Evolutionary conservation across 2,113 vertebrate genomes (phyloP), one percentile per base, ranked within the genome.

Genomic region (Microcebus jonahi): DNA sequence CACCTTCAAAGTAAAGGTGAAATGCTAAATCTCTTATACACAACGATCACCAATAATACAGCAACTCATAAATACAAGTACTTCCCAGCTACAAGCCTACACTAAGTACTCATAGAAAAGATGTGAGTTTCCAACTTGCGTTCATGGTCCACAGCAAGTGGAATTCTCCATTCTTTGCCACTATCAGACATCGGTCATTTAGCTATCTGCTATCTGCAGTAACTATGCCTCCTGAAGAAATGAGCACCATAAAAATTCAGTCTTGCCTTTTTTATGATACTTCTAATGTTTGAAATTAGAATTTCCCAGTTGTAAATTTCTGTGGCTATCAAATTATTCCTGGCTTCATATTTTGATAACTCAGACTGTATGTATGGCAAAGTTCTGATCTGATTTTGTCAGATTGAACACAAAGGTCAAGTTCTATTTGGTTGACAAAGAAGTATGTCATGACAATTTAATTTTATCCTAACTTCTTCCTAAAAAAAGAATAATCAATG

Each of bases 401-500:
- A 87, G 48, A 3, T 84, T 53, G 71, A 79, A 89, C 20, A 92
- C 45, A 81, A n/a, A 86, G n/a, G 50, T 53, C 90, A 27, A 29
- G 0, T 27, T 91, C 61, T 67, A 80, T 27, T 59, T 53, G 34
- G n/a, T 27, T 29, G 42, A 57, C 65, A n/a, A 95, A 86, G 15
- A 88, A 93, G 14, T 77, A 45, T 80, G 23, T 67, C 81, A 81
- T 8, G 15, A 79, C 29, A 48, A 91, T 53, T 83, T 93, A 85
- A 93, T 82, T 94, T 91, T 83, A 61, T 31, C 45, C 36, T 76
- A 94, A 80, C 57, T 88, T 85, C 57, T 85, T 67, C 57, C 83
- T 61, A 53, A 83, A 93, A 92, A 92, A 89, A 53, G 94, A 96
- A 91, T 90, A 75, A 93, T 95, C 68, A 3, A 42, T 96, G 96